phyloP scores from a whole-genome alignment of 2,113 vertebrate genomes.

The Andinoacara biseriatus region DNA sequence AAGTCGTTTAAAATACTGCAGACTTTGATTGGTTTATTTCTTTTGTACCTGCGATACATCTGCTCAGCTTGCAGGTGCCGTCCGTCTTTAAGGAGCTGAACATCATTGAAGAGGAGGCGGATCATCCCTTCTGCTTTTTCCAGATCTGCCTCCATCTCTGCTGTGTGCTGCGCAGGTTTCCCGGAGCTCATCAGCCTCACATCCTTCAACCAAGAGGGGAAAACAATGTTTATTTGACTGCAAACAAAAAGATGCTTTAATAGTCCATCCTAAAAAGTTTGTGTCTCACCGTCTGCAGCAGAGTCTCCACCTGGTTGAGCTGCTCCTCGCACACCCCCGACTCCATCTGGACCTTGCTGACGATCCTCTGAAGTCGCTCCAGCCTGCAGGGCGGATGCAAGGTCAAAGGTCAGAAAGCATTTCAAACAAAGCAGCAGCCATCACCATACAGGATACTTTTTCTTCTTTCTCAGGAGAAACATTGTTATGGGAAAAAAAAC shows the following conservation, averaged over 20 bases:
- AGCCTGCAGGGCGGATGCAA: conserved; percentile 76
- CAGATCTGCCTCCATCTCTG: conserved; percentile 88
- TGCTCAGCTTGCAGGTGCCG: conserved; percentile 94
- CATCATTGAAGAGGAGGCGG: conserved; percentile 90
- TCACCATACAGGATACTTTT: background rate
- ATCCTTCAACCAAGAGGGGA: conserved; percentile 76
- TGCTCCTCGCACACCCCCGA: conserved; percentile 94
- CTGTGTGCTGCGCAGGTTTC: conserved; percentile 80
- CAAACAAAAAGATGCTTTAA: background rate
- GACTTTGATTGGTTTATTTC: fast-evolving
- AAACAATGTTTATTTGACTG: background rate
- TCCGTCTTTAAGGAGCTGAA: conserved; percentile 94
- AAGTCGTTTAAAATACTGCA: background rate
- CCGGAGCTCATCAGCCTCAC: conserved; percentile 84
- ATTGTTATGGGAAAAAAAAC: background rate
- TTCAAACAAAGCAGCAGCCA: background rate
- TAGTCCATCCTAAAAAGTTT: background rate
- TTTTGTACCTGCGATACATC: conserved; percentile 93
- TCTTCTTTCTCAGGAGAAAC: background rate
- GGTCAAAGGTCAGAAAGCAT: conserved; percentile 46
- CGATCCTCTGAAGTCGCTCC: conserved; percentile 91
- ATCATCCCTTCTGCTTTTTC: conserved; percentile 92
- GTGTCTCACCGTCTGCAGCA: conserved; percentile 87
- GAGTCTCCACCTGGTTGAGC: conserved; percentile 91
- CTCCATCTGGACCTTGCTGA: conserved; percentile 96